Conservation (phyloP, 2,797 vertebrate species). For the Syndactyla subalaris region DNA sequence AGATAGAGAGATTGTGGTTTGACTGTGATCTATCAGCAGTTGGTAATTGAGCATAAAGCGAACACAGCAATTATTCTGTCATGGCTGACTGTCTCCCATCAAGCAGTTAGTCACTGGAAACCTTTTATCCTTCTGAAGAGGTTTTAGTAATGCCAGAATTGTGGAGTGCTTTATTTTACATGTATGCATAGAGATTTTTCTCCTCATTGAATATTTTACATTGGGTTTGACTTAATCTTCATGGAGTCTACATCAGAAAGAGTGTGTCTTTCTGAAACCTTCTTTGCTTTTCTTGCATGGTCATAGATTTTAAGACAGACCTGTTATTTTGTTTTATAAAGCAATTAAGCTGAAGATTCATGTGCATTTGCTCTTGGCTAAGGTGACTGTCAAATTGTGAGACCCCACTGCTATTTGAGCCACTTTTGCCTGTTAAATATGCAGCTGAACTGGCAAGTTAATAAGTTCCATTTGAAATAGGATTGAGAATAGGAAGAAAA, state of each 20-base stretch:
- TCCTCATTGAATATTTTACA: conserved; percentile 48
- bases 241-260: conserved; percentile 31
- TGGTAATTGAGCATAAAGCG: conserved; percentile 58
- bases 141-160: conserved; percentile 58
- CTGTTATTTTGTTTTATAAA: conserved; percentile 17
- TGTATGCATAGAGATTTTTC: conserved; percentile 27
- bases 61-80: conserved; percentile 33
- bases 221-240: conserved; percentile 57
- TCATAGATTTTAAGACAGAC: conserved; percentile 49
- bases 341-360: conserved; percentile 12
- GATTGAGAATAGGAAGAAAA: conserved; percentile 50
- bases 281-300: conserved; percentile 46
- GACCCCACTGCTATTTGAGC: conserved; percentile 60
- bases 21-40: conserved; percentile 47
- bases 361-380: conserved; percentile 52
- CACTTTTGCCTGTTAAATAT: conserved; percentile 57
- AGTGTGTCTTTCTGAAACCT: conserved; percentile 27
- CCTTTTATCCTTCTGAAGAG: conserved; percentile 61
- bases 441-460: conserved; percentile 53
- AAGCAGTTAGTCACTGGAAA: conserved; percentile 55
- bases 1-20: conserved; percentile 29
- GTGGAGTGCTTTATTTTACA: conserved; percentile 67
- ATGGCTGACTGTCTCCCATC: conserved; percentile 40
- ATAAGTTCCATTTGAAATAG: conserved; percentile 57
- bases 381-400: conserved; percentile 29